Conservation (phyloP, 2,888 invertebrate genomes). For the Netelia virgata region DNA sequence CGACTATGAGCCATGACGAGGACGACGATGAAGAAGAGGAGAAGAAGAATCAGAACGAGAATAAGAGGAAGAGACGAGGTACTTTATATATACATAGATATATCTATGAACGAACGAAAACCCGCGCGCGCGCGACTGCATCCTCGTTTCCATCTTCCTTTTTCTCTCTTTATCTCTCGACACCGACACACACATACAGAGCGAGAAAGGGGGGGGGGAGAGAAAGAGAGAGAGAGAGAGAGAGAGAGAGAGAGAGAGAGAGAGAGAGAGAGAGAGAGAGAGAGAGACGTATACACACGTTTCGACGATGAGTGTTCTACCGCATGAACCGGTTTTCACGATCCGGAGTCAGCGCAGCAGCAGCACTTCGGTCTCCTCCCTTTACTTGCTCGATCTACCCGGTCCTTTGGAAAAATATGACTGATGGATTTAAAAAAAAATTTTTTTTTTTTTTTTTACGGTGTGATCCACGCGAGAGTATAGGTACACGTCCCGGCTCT, state of each 20-base stretch:
- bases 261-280: background rate
- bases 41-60: slow-evolving; percentile 50
- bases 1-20: slow-evolving; percentile 61
- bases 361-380: slow-evolving; percentile 26
- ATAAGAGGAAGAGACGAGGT: slow-evolving; percentile 4
- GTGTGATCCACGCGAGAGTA: slow-evolving; percentile 33
- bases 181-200: background rate
- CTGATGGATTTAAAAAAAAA: slow-evolving; percentile 65
- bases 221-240: background rate
- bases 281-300: slow-evolving; percentile 24
- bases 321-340: slow-evolving; percentile 67
- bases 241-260: background rate
- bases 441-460: slow-evolving; percentile 15
- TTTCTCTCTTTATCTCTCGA: slow-evolving; percentile 11
- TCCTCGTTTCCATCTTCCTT: slow-evolving; percentile 47
- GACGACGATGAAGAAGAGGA: slow-evolving; percentile 13
- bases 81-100: no score
- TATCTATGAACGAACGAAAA: slow-evolving; percentile 62
- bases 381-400: slow-evolving; percentile 35
- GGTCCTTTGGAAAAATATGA: slow-evolving; percentile 64
- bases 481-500: slow-evolving; percentile 26
- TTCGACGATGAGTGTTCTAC: slow-evolving; percentile 57
- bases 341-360: slow-evolving; percentile 56
- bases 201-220: no score
- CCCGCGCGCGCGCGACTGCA: slow-evolving; percentile 70